Evolutionary conservation across 1,140 invertebrate species (phyloP).

Genomic region (Drosophila bipectinata): DNA sequence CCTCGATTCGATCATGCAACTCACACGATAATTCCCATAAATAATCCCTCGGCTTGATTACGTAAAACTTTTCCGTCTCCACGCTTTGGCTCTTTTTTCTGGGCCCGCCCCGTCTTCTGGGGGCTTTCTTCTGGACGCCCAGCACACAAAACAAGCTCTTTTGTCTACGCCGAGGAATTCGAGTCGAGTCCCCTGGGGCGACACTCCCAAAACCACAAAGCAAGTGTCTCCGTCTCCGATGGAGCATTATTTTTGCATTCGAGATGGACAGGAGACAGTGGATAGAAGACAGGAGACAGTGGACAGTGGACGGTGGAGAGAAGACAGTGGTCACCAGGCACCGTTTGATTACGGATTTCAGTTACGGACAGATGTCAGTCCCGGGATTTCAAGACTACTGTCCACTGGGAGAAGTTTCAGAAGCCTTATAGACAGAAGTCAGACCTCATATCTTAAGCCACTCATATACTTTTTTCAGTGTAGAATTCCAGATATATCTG

Average conservation of each 20-base stretch:
- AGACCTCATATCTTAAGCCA: too few relatives aligned
- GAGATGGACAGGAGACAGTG: constrained; percentile 5
- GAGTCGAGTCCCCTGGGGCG: constrained; percentile 63
- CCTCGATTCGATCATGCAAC: constrained; percentile 67
- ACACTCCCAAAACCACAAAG: constrained; percentile 52
- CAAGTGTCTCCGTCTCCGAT: constrained; percentile 17
- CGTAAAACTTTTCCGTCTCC: constrained; percentile 47
- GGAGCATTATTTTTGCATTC: constrained; percentile 6
- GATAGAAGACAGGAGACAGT: not conserved
- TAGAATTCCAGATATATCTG: not conserved
- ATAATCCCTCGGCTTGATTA: constrained; percentile 65
- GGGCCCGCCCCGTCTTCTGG: constrained; percentile 3
- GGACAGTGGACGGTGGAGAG: not conserved
- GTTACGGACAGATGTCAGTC: constrained; percentile 32
- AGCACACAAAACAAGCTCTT: constrained; percentile 18
- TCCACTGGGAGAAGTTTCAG: not conserved
- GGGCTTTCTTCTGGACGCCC: constrained; percentile 15
- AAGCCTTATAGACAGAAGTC: too few relatives aligned
- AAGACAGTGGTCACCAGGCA: constrained; percentile 13
- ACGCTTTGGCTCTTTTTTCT: constrained; percentile 19
- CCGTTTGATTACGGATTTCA: constrained; percentile 33
- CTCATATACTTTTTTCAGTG: not conserved
- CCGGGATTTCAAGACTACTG: not conserved
- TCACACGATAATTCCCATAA: constrained; percentile 66
- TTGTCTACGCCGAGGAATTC: constrained; percentile 66